Conservation (phyloP, 2,797 vertebrate species). For the Cephalopachus bancanus region DNA sequence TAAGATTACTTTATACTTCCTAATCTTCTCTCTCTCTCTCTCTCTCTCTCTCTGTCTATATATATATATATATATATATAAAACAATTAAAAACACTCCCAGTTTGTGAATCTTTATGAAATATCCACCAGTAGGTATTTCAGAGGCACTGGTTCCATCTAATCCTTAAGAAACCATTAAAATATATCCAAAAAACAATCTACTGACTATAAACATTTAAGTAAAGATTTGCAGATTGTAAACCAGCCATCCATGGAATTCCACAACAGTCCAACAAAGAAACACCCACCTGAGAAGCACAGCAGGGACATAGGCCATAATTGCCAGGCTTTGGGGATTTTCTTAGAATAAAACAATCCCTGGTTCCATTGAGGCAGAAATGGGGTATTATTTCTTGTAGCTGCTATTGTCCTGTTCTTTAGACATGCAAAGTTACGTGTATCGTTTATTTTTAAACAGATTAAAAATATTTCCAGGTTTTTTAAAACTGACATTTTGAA, state of each 20-base stretch:
- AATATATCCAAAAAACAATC: conserved; percentile 31
- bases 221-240: conserved; percentile 55
- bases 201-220: conserved; percentile 46
- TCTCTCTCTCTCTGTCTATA: too few relatives aligned
- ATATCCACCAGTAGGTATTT: conserved; percentile 22
- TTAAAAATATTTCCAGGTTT: conserved; percentile 49
- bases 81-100: neutral
- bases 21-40: neutral
- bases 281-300: conserved; percentile 50
- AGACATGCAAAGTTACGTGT: conserved; percentile 41
- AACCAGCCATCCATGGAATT: conserved; percentile 37
- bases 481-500: conserved; percentile 59
- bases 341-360: conserved; percentile 45
- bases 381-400: conserved; percentile 40
- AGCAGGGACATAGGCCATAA: conserved; percentile 46
- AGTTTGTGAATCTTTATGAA: conserved; percentile 44
- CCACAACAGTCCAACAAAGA: conserved; percentile 14
- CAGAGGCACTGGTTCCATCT: conserved; percentile 25
- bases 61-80: neutral
- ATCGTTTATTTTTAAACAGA: conserved; percentile 49
- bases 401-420: conserved; percentile 47
- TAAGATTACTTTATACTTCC: neutral
- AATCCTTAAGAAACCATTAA: conserved; percentile 25
- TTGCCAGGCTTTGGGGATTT: neutral
- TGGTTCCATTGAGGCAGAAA: conserved; percentile 63